Evolutionary conservation across 2,797 vertebrate genomes (phyloP), one percentile per base, ranked within the genome.

Genomic region (Tinamus major): DNA sequence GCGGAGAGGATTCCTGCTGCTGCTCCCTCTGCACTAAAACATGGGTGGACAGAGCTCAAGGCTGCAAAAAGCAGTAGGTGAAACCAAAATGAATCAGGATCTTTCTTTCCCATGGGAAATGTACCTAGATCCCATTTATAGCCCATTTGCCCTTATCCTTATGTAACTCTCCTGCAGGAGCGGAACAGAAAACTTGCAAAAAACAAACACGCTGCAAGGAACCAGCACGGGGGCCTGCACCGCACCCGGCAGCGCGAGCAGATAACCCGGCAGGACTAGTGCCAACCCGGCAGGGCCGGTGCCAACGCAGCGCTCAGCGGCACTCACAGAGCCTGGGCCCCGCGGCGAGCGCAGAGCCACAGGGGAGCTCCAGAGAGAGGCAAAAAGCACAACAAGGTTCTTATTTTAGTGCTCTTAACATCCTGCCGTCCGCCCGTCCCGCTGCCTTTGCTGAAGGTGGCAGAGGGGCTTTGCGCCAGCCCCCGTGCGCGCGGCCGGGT

Each of bases 361-460:
- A 26, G 10, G 51, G 33, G 48, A 53, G 87, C 92, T 92, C 26
- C 21, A 72, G 42, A 81, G 37, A 86, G 87, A 91, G 48, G 85
- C 77, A 92, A 79, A 93, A 69, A 19, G 4, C 90, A 85, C 91
- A 77, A 51, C 76, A 82, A 3, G 2, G 89, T 85, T 79, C 95
- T 95, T 74, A 74, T 79, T 96, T 95, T 91, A 91, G 87, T 95
- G 82, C 82, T 90, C 63, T 63, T 79, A 86, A 90, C 44, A 59
- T 82, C 59, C 85, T 85, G 82, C 79, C 74, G 91, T 92, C 90
- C n/a, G 1, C 51, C 48, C 2, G 63, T 92, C 93, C 93, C 77
- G 61, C 86, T 91, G 85, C 91, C 85, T 81, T 94, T 91, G 95
- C 91, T 93, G 91, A 89, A 89, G 95, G 90, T 79, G 89, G 93